Base-by-base conservation (phyloP, 1,140 invertebrate genomes). In the Bombyx mandarina region DNA sequence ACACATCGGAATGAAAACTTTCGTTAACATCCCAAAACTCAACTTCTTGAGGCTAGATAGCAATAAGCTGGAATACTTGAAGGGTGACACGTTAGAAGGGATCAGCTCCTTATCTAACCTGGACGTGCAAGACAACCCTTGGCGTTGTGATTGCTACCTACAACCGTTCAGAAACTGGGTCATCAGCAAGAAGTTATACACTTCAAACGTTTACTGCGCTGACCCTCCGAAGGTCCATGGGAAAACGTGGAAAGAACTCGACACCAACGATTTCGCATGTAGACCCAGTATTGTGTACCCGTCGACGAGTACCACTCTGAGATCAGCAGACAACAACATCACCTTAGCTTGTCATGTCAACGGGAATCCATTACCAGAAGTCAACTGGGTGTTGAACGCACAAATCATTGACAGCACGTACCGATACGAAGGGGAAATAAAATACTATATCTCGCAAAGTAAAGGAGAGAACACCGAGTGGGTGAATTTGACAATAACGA, bases 111-210 rank as follows among this genome's bases (percentile, higher is more conserved):
- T 97, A 12, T 90, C 90, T n/a, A 93, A 93, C 62, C 80, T 97
- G 2, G 93, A 92, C 55, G 85, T 98, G 0, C 90, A 93, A 56
- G 91, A 93, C 57, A 98, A 98, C 77, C 93, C 93, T 0, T 98
- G 96, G 96, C 91, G 92, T 48, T 98, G 96, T 72, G 95, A 97
- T 77, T 98, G 96, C 68, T 90, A 92, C 57, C 81, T 98, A 51
- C 92, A 94, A 66, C 89, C 89, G 7, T 95, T 98, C 62, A 90
- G 94, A 26, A 91, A 95, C 64, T 96, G 93, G 91, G 89, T 93
- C 8, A 90, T 94, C 1, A 88, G 89, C 43, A 89, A 89, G 45
- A 93, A 93, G n/a, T 79, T 95, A 0, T 93, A 95, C 60, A 92
- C 92, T 0, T 88, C 91, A 7, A 90, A 92, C 0, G 95, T 94